Conservation (phyloP, 2,888 invertebrate species). For the Rhabditoides inermis region DNA sequence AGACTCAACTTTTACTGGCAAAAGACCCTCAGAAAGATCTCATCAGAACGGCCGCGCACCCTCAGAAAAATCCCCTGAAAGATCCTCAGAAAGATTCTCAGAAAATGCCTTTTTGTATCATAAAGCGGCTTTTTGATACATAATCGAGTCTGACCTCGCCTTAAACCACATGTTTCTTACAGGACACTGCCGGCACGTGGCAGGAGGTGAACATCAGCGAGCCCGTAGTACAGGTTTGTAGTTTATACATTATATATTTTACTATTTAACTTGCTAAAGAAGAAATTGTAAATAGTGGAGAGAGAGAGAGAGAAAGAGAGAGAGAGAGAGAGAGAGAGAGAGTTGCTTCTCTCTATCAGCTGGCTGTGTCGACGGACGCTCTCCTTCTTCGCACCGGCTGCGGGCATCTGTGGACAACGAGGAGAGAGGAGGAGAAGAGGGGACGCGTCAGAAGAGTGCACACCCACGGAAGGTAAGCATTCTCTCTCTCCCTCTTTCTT, state of each 20-base stretch:
- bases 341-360: too few relatives aligned
- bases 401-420: slow-evolving; percentile 45
- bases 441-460: slow-evolving; percentile 19
- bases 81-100: too few relatives aligned
- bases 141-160: too few relatives aligned
- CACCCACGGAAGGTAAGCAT: slow-evolving; percentile 7
- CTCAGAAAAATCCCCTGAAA: too few relatives aligned
- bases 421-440: slow-evolving; percentile 25
- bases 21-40: too few relatives aligned
- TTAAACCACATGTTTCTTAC: neutral
- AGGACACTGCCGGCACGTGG: slow-evolving; percentile 40
- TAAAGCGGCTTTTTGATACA: too few relatives aligned
- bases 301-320: neutral
- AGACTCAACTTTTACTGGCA: too few relatives aligned
- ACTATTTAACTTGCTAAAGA: neutral
- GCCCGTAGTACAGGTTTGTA: slow-evolving; percentile 37
- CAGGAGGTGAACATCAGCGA: slow-evolving; percentile 42
- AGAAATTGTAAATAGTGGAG: neutral
- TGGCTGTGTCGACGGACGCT: too few relatives aligned
- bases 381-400: slow-evolving; percentile 48
- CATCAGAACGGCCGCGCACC: too few relatives aligned
- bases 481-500: neutral
- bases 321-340: neutral
- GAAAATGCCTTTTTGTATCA: too few relatives aligned
- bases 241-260: neutral